Conservation (phyloP, 2,888 invertebrate species). For the Acrobasis consociella region DNA sequence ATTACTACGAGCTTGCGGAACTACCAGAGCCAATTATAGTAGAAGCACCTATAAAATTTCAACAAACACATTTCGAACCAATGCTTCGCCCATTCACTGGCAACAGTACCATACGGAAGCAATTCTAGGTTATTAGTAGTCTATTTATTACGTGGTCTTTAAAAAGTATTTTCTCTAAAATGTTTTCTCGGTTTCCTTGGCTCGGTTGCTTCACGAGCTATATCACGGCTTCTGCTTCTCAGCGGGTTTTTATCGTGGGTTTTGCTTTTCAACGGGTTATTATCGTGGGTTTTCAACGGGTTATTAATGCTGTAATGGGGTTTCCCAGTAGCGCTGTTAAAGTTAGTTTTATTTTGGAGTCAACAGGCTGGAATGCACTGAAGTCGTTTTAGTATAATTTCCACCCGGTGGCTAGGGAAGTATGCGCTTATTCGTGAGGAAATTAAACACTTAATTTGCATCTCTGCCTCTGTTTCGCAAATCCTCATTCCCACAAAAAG, state of each 20-base stretch:
- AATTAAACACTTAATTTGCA: too few species aligned
- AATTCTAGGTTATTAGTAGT: not conserved
- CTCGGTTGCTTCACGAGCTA: not conserved
- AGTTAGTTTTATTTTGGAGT: not conserved
- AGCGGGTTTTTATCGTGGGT: not conserved
- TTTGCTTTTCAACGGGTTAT: not conserved
- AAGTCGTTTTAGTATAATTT: not conserved
- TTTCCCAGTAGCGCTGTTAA: not conserved
- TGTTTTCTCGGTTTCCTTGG: not conserved
- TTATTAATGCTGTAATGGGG: too few species aligned
- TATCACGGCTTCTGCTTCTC: not conserved
- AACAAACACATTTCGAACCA: too few species aligned
- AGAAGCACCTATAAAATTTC: too few species aligned
- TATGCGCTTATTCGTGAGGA: too few species aligned
- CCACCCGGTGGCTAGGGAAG: too few species aligned
- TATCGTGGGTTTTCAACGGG: not conserved
- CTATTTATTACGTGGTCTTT: not conserved
- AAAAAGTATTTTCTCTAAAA: not conserved
- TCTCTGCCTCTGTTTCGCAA: too few species aligned
- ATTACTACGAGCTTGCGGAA: too few species aligned
- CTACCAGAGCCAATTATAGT: too few species aligned
- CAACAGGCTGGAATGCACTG: not conserved
- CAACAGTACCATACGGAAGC: too few species aligned
- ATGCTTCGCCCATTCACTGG: too few species aligned
- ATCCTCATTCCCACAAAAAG: too few species aligned